Evolutionary conservation across 1,140 invertebrate genomes (phyloP), one percentile per base, ranked within the genome.

Genomic region (Cyphomyrmex costatus): DNA sequence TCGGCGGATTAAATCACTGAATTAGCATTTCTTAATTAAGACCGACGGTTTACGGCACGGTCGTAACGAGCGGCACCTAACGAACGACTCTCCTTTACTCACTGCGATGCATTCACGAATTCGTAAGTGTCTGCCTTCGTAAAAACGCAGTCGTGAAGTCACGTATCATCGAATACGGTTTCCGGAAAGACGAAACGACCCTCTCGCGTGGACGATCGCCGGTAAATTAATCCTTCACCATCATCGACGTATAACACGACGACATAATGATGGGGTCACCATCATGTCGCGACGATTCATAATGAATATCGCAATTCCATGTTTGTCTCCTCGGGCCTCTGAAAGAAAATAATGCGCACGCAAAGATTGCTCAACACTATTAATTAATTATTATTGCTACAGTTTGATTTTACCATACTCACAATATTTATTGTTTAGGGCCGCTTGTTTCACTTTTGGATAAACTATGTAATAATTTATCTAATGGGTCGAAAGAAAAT

Each of bases 11-110:
- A 85, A 87, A 82, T 87, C 86, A 30, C 80, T 42, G 68, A 87
- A 87, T 87, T 87, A 87, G 71, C 80, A 87, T 87, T 77, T 87
- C 86, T 87, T 87, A 87, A 87, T 87, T 87, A 87, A 87, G 86
- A 87, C 60, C 70, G 86, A 61, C 61, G 79, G 70, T 87, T 87
- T 87, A 87, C 71, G 86, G 63, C 42, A 51, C 49, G 80, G 68
- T 14, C 51, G 46, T 87, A 85, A 87, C 63, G 80, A 87, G 86
- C 86, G 60, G 49, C 27, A 36, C 36, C 80, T 84, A 87, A 87
- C 86, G 61, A 87, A 71, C 80, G 68, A 46, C 66, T 83, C 66
- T 36, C 65, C 33, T 30, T 10, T 14, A 12, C 12, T 33, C 53
- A 21, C 16, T 60, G 42, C 42, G 56, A 14, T 74, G 63, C 80